A percentile compares a stretch with the other conserved stretches of the same genome.
These are phyloP conservation scores for Chloroceryle inda DNA, from an alignment of 2,797 vertebrate genomes.

Conservation along the genomic window DNA sequence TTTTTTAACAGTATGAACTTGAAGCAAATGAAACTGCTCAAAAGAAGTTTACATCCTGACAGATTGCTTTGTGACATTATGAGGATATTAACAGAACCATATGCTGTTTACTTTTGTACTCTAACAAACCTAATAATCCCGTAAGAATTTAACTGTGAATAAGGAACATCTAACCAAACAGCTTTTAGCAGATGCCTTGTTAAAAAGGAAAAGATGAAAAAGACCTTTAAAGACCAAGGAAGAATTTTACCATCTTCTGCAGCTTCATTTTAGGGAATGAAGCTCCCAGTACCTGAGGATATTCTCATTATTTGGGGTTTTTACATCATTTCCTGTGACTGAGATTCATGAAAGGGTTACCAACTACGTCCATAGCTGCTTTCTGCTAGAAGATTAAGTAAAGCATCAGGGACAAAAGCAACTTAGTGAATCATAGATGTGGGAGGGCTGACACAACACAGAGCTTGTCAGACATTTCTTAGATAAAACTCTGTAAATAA, in stretches of 20 bases:
- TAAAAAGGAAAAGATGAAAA: conserved; percentile 3
- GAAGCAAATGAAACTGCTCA: conserved; percentile 12
- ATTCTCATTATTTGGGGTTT: not conserved
- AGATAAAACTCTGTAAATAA: conserved; percentile 6
- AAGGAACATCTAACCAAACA: conserved; percentile 21
- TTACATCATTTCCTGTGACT: not conserved
- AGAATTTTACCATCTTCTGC: not conserved
- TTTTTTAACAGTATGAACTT: not conserved
- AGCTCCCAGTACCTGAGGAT: not conserved
- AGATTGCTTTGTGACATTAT: conserved; percentile 41
- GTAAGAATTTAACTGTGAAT: conserved; percentile 20
- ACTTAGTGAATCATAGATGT: not conserved
- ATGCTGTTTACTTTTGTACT: conserved; percentile 53
- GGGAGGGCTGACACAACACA: conserved; percentile 19
- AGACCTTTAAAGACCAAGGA: not conserved
- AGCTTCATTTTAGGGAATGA: not conserved
- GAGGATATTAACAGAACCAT: conserved; percentile 42
- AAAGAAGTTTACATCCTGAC: conserved; percentile 24
- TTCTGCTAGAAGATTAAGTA: not conserved
- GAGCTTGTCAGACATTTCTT: not conserved
- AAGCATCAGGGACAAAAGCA: conserved; percentile 8
- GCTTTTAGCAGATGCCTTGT: not conserved
- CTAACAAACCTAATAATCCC: conserved; percentile 32
- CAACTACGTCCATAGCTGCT: not conserved
- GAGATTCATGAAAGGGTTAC: not conserved